These are phyloP conservation scores for Linepithema humile DNA, from an alignment of 1,140 invertebrate genomes.

Conservation along the genomic window DNA sequence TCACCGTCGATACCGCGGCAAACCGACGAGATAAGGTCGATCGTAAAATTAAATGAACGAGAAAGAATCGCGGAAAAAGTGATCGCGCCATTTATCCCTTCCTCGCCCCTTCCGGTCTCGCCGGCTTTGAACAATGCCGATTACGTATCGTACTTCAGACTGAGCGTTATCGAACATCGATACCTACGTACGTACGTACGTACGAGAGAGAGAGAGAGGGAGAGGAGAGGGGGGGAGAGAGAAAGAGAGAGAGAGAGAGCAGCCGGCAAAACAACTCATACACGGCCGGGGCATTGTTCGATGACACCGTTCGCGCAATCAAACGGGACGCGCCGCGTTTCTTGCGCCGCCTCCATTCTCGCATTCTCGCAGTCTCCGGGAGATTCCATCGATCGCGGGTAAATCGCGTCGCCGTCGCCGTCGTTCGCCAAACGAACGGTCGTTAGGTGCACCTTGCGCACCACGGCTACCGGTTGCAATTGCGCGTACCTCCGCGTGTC, in stretches of 20 bases:
- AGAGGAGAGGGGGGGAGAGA: neutral
- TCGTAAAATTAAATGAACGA: slow-evolving; percentile 21
- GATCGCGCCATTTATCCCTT: neutral
- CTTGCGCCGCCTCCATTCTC: neutral
- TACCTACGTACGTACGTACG: neutral
- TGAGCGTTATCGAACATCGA: neutral
- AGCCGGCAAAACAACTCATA: neutral
- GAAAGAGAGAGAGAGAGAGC: neutral
- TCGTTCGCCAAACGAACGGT: neutral
- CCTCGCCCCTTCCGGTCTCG: too few relatives aligned
- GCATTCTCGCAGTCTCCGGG: neutral
- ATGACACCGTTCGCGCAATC: neutral
- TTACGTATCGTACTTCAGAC: slow-evolving; percentile 20
- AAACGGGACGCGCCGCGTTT: neutral
- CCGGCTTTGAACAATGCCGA: neutral
- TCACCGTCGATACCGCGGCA: neutral
- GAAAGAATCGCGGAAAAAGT: neutral
- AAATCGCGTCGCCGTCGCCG: slow-evolving; percentile 1
- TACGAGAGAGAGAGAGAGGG: neutral
- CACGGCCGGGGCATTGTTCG: neutral
- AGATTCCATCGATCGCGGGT: neutral
- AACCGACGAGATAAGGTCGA: slow-evolving; percentile 7
- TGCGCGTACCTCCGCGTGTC: slow-evolving; percentile 43
- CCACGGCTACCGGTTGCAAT: neutral
- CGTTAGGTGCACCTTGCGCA: slow-evolving; percentile 19